A percentile compares a stretch with the other conserved stretches of the same genome.
Evolutionary conservation across 2,888 invertebrate genomes (phyloP).

Genomic region (Yponomeuta malinellus): DNA sequence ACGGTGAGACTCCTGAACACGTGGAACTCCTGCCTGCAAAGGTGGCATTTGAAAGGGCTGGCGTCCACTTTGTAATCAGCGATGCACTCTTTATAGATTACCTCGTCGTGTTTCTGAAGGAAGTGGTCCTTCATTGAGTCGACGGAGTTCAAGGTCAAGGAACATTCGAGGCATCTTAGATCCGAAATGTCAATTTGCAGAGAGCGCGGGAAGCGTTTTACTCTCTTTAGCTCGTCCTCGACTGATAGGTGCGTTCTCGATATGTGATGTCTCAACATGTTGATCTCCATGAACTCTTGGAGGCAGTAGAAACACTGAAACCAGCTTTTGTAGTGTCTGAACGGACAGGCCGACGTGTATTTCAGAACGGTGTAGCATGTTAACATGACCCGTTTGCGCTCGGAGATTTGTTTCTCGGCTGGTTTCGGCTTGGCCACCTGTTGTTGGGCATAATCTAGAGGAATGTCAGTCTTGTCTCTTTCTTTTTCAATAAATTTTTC

Average conservation of each 20-base stretch:
- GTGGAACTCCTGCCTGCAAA: slow-evolving; percentile 52
- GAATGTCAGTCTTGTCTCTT: slow-evolving; percentile 63
- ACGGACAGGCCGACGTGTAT: slow-evolving; percentile 59
- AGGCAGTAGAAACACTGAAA: slow-evolving; percentile 42
- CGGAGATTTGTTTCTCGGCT: slow-evolving; percentile 44
- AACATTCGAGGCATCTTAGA: slow-evolving; percentile 60
- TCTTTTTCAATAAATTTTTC: slow-evolving; percentile 59
- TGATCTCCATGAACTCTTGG: slow-evolving; percentile 50
- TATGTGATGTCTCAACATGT: slow-evolving; percentile 41
- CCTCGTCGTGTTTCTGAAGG: slow-evolving; percentile 40
- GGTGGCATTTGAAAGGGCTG: slow-evolving; percentile 52
- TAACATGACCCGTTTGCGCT: slow-evolving; percentile 46
- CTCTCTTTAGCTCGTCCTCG: slow-evolving; percentile 45
- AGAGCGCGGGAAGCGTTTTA: slow-evolving; percentile 57
- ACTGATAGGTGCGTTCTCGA: slow-evolving; percentile 36
- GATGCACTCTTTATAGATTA: slow-evolving; percentile 57
- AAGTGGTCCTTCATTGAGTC: slow-evolving; percentile 35
- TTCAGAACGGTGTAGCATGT: slow-evolving; percentile 47
- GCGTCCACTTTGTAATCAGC: slow-evolving; percentile 57
- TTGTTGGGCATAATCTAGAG: slow-evolving; percentile 26
- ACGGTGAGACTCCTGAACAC: slow-evolving; percentile 52
- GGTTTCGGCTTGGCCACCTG: slow-evolving; percentile 32
- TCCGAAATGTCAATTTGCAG: slow-evolving; percentile 61
- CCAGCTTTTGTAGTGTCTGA: slow-evolving; percentile 63
- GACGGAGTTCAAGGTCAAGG: slow-evolving; percentile 43